Base-by-base conservation (phyloP, 2,797 vertebrate genomes). In the Smutsia temminckii region DNA sequence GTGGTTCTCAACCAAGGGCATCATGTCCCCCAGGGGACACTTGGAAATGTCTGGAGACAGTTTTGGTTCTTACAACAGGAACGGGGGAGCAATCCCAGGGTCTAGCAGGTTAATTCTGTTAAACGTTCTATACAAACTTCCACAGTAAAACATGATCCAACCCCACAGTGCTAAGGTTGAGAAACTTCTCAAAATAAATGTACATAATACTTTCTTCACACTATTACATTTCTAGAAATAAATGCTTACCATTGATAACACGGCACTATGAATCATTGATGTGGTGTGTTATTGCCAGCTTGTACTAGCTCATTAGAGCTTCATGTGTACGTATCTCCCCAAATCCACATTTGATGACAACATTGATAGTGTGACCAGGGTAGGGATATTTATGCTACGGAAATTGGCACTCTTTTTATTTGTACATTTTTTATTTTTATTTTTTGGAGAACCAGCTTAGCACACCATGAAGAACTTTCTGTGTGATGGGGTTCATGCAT, bases 201-300 rank as follows among this genome's bases (percentile, higher is more conserved):
- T 11, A 16, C 2, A 59, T 29, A 53, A 77, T 51, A 53, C 29
- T 69, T 88, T 17, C 9, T 34, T 49, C 17, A 92, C 34, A 85
- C 34, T 23, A 8, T 14, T 78, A 18, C n/a, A 83, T 59, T 83
- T 68, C 9, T 55, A 63, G n/a, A 95, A 95, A 92, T 75, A 95
- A 75, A 81, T 68, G 32, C 66, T 83, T 71, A 25, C 2, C 40
- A 40, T 7, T 37, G 55, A 34, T 32, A 57, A 11, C 16, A 9
- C 9, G 18, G 25, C 12, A 75, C 27, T 16, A 20, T 27, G 32
- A 91, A 37, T 18, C 37, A 57, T 23, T 17, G 8, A 11, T n/a
- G 8, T 3, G 18, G 2, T 37, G 0, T 81, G 5, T 51, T 18
- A 14, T 3, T 23, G 8, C 14, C 29, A 77, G 4, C 34, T 49